Percentiles rank a stretch among this genome's conserved stretches.
Evolutionary conservation across 2,113 vertebrate species (phyloP).

Genomic region (Odocoileus virginianus): DNA sequence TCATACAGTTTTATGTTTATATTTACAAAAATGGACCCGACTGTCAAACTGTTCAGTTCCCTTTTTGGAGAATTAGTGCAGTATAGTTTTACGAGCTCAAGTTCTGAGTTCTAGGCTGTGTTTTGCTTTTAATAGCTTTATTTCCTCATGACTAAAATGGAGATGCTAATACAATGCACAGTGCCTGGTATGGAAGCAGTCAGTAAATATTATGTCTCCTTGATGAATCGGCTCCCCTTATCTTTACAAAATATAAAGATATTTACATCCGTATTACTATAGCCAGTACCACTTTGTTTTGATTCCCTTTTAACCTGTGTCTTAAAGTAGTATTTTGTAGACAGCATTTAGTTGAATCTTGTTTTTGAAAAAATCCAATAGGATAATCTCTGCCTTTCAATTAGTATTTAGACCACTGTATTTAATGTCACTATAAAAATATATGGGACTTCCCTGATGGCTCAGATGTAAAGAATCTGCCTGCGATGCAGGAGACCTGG

Average conservation of each 20-base stretch:
- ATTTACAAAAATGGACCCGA: background rate
- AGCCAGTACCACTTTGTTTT: background rate
- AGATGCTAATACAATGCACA: background rate
- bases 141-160: background rate
- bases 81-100: background rate
- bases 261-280: background rate
- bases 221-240: background rate
- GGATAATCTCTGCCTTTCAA: constrained; percentile 10
- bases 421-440: constrained; percentile 21
- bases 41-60: background rate
- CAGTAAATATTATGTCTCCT: background rate
- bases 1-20: background rate
- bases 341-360: background rate
- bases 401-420: background rate
- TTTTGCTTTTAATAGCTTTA: background rate
- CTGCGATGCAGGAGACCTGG: background rate
- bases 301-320: background rate
- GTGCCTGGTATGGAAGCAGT: background rate
- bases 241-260: background rate
- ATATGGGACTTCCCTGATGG: background rate
- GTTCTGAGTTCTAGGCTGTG: background rate
- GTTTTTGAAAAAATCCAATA: background rate
- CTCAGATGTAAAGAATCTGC: background rate
- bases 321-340: background rate
- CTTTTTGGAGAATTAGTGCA: background rate